Evolutionary conservation across 2,797 vertebrate species (phyloP).

Genomic region (Poeciliopsis gracilis): DNA sequence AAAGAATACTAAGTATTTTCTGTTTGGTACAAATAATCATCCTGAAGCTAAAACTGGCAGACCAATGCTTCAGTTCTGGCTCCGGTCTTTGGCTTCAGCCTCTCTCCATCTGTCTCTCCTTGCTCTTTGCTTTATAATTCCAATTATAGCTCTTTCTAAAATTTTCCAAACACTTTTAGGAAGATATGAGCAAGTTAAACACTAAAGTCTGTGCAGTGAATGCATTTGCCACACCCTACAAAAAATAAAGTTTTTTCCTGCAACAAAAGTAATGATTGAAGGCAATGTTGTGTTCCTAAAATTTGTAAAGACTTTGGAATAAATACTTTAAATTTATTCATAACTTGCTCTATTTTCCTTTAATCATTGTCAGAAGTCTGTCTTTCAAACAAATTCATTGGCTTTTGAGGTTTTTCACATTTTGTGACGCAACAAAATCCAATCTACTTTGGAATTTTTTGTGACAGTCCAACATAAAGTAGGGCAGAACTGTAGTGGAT

Average conservation of each 20-base stretch:
- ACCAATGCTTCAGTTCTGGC: conserved; percentile 36
- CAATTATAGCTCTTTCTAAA: conserved; percentile 7
- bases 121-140: conserved; percentile 2
- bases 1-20: conserved; percentile 54
- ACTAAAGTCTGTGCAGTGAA: background rate
- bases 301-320: background rate
- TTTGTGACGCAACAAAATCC: background rate
- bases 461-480: no score
- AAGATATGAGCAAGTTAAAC: conserved; percentile 1
- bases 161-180: background rate
- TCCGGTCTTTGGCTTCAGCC: conserved; percentile 24
- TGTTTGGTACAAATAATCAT: conserved; percentile 51
- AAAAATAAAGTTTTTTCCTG: background rate
- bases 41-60: conserved; percentile 46
- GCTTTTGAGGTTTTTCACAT: background rate
- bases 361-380: background rate
- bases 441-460: no score
- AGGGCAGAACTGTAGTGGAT: no score
- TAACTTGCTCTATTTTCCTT: conserved; percentile 1
- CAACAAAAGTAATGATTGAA: background rate
- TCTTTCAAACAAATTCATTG: background rate
- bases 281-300: background rate
- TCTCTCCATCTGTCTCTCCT: conserved; percentile 14
- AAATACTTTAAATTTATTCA: background rate
- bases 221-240: background rate